These are phyloP conservation scores for Lamproptera curius DNA, from an alignment of 2,888 invertebrate species.

Conservation along the genomic window DNA sequence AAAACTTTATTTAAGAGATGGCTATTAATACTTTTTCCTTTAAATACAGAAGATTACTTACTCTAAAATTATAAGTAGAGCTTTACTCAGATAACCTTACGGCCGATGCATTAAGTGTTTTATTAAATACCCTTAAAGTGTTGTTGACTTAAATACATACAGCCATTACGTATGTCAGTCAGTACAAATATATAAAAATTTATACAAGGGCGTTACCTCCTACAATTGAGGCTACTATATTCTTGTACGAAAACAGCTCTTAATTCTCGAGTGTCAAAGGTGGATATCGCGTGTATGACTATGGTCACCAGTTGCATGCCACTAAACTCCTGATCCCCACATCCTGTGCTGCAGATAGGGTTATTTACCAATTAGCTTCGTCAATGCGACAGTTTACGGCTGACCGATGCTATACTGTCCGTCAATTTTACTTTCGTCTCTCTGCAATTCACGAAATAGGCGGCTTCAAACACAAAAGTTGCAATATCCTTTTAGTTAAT, in stretches of 20 bases:
- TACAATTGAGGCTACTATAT: not conserved
- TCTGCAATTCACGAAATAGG: not conserved
- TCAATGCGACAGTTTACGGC: conserved; percentile 41
- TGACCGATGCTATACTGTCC: conserved; percentile 30
- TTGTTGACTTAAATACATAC: too few species aligned
- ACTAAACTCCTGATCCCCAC: conserved; percentile 45
- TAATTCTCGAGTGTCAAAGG: not conserved
- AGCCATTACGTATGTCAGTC: too few species aligned
- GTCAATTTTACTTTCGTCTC: conserved; percentile 29
- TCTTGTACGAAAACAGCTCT: not conserved
- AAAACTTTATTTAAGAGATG: too few species aligned
- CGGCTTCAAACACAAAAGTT: too few species aligned
- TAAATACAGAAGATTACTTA: not conserved
- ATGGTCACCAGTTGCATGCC: conserved; percentile 19
- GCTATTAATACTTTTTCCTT: not conserved
- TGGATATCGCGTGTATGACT: too few species aligned
- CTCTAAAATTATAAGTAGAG: not conserved
- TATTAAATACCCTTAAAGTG: too few species aligned
- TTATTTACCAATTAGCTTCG: conserved; percentile 62
- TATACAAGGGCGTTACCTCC: conserved; percentile 11
- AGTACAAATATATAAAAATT: not conserved
- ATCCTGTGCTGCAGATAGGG: conserved; percentile 49
- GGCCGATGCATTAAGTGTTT: not conserved
- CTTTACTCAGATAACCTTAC: not conserved
- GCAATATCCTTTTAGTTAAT: too few species aligned